Conservation (phyloP, 92 coral and sea anemone species). For the Nematostella vectensis region DNA sequence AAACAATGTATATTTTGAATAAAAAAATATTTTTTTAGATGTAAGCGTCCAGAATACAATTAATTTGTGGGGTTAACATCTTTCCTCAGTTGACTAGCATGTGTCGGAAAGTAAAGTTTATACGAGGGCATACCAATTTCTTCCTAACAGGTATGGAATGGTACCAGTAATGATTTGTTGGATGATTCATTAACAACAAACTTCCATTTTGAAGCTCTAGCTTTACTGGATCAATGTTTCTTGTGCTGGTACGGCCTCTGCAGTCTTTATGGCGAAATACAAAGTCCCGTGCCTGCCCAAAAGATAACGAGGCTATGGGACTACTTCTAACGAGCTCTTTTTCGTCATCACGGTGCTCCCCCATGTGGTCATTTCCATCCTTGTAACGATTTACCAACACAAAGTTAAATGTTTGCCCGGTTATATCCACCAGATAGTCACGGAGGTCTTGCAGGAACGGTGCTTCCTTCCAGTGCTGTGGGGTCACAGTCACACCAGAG, state of each 20-base stretch:
- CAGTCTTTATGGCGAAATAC: slow-evolving; percentile 67
- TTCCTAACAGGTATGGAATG: slow-evolving; percentile 76
- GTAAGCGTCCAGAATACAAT: too few species aligned
- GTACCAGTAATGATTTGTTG: slow-evolving; percentile 73
- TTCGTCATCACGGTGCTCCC: slow-evolving; percentile 81
- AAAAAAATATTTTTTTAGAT: too few species aligned
- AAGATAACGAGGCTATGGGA: slow-evolving; percentile 66
- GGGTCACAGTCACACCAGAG: slow-evolving; percentile 63
- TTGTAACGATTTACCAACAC: slow-evolving; percentile 79
- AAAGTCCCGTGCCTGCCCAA: slow-evolving; percentile 78
- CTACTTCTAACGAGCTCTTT: slow-evolving; percentile 44
- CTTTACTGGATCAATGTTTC: slow-evolving; percentile 60
- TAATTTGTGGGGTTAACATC: too few species aligned
- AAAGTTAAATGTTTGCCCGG: slow-evolving; percentile 59
- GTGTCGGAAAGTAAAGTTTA: slow-evolving; percentile 75
- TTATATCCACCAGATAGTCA: slow-evolving; percentile 26
- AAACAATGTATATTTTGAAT: too few species aligned
- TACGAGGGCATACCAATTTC: slow-evolving; percentile 39
- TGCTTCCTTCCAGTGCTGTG: slow-evolving; percentile 59
- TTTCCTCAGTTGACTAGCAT: too few species aligned
- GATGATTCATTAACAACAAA: slow-evolving; percentile 65
- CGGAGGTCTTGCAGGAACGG: slow-evolving; percentile 45
- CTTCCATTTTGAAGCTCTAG: slow-evolving; percentile 62
- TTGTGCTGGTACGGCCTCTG: slow-evolving; percentile 43
- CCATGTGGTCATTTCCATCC: slow-evolving; percentile 78